Evolutionary conservation across 2,888 invertebrate species (phyloP).

Genomic region (Bombylius major): DNA sequence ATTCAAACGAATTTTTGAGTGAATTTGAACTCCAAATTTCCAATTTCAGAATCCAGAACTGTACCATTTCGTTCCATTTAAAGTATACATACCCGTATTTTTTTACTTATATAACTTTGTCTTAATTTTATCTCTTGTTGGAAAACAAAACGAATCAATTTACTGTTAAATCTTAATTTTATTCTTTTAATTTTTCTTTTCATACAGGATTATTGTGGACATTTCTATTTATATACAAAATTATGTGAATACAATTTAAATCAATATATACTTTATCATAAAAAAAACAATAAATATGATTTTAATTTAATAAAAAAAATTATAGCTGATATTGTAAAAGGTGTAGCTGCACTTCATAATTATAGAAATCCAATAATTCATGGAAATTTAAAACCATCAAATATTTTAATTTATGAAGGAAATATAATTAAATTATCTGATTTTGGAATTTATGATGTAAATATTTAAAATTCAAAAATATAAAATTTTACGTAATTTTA

Average conservation of each 20-base stretch:
- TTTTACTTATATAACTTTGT: no score
- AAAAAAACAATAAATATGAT: slow-evolving; percentile 6
- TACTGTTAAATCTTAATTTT: no score
- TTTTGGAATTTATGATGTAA: slow-evolving; percentile 34
- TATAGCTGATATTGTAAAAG: slow-evolving; percentile 17
- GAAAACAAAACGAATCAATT: no score
- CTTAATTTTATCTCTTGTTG: no score
- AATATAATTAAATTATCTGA: slow-evolving; percentile 33
- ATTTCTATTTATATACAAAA: slow-evolving; percentile 28
- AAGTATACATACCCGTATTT: no score
- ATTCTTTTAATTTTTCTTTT: no score
- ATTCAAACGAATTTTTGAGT: no score
- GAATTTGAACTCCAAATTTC: no score
- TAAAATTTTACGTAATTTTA: no score
- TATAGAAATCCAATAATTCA: slow-evolving; percentile 30
- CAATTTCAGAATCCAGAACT: no score
- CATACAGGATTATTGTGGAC: slow-evolving; percentile 7
- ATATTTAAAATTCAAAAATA: neutral
- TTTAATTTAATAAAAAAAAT: slow-evolving; percentile 1
- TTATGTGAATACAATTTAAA: slow-evolving; percentile 34
- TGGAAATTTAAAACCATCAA: slow-evolving; percentile 37
- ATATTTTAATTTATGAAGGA: slow-evolving; percentile 32
- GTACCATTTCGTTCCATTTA: no score
- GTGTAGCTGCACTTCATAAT: slow-evolving; percentile 30
- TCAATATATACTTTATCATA: slow-evolving; percentile 25